Percentiles rank a stretch among this genome's conserved stretches.
These are phyloP conservation scores for Miichthys miiuy DNA, from an alignment of 2,797 vertebrate genomes.

Conservation along the genomic window DNA sequence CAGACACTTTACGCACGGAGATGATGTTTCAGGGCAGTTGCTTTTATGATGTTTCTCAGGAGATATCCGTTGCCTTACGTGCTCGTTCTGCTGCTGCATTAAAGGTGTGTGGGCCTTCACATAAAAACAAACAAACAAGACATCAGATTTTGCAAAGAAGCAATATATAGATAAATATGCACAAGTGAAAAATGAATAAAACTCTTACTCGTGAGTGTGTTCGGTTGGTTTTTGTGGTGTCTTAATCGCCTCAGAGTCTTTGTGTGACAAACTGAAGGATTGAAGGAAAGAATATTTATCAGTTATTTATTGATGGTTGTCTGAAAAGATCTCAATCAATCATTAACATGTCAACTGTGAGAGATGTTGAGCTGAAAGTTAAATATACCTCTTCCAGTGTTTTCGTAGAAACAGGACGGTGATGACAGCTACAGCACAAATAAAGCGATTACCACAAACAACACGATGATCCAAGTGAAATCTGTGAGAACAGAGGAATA, in stretches of 20 bases:
- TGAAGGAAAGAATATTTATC: background rate
- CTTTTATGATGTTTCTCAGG: background rate
- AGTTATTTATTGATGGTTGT: background rate
- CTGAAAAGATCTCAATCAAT: background rate
- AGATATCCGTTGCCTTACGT: background rate
- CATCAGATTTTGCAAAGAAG: background rate
- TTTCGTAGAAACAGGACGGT: fast-evolving
- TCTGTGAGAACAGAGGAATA: background rate
- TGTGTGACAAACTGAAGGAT: fast-evolving
- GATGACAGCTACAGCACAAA: background rate
- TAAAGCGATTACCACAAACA: fast-evolving
- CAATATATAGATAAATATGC: background rate
- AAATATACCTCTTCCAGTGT: too few relatives aligned
- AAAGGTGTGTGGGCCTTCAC: conserved; percentile 1
- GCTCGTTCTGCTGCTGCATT: background rate
- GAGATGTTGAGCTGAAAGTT: background rate
- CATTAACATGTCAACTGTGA: background rate
- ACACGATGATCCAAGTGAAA: background rate
- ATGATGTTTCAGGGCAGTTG: too few relatives aligned
- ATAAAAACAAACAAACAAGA: background rate
- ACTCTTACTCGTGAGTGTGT: background rate
- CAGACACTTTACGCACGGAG: background rate
- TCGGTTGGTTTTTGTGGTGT: background rate
- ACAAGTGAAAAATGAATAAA: background rate
- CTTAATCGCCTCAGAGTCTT: background rate